phyloP scores from a whole-genome alignment of 1,140 invertebrate species.

The Drosophila pallidifrons region DNA sequence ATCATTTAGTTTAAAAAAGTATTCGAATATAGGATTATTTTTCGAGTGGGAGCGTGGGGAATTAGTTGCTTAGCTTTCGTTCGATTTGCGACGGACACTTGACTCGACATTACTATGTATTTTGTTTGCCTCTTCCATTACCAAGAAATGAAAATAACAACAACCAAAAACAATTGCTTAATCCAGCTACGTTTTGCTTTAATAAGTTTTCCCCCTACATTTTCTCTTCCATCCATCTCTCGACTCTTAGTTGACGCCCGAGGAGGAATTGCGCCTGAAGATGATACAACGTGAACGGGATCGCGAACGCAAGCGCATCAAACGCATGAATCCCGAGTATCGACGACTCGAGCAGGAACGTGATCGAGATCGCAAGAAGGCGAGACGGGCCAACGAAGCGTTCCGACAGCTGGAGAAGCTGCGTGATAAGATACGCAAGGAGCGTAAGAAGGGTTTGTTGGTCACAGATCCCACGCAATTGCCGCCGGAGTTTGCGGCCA shows the following conservation, averaged over 20 bases:
- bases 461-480: slow-evolving; percentile 68
- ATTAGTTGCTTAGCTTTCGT: slow-evolving; percentile 6
- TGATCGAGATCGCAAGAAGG: slow-evolving; percentile 80
- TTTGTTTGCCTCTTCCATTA: slow-evolving; percentile 24
- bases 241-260: slow-evolving; percentile 75
- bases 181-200: slow-evolving; percentile 63
- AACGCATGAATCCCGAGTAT: slow-evolving; percentile 81
- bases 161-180: slow-evolving; percentile 49
- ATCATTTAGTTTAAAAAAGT: slow-evolving; percentile 7
- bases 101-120: slow-evolving; percentile 10
- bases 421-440: slow-evolving; percentile 82
- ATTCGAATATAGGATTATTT: neutral
- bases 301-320: slow-evolving; percentile 77
- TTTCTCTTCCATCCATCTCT: slow-evolving; percentile 6
- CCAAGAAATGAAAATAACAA: slow-evolving; percentile 40
- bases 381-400: slow-evolving; percentile 76
- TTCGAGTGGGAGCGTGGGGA: slow-evolving; percentile 8
- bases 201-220: slow-evolving; percentile 61
- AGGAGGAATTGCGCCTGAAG: slow-evolving; percentile 76
- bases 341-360: slow-evolving; percentile 77
- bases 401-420: slow-evolving; percentile 80
- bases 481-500: slow-evolving; percentile 70
- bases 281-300: slow-evolving; percentile 81
- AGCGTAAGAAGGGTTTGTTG: slow-evolving; percentile 78
- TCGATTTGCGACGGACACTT: slow-evolving; percentile 4